Conservation (phyloP, 1,140 invertebrate species). For the Drosophila santomea region DNA sequence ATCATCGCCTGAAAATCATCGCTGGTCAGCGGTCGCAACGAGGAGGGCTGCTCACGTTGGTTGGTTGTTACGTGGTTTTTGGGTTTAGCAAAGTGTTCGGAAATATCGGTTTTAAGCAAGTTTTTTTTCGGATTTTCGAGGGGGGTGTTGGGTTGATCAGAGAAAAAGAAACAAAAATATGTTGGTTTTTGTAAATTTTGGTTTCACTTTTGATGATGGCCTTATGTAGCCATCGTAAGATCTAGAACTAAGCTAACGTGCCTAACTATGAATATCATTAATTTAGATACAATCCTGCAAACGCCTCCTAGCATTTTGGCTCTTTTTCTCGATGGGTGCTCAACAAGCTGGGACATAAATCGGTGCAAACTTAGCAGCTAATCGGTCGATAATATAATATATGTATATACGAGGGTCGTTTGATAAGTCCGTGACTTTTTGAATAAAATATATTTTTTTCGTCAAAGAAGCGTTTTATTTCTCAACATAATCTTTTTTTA, state of each 20-base stretch:
- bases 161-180: slow-evolving; percentile 83
- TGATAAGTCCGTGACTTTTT: too few species aligned
- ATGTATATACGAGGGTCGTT: too few species aligned
- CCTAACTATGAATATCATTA: slow-evolving; percentile 44
- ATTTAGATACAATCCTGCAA: slow-evolving; percentile 30
- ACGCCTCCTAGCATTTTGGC: slow-evolving; percentile 7
- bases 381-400: slow-evolving; percentile 2
- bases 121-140: slow-evolving; percentile 34
- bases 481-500: too few species aligned
- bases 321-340: slow-evolving; percentile 25
- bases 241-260: slow-evolving; percentile 63
- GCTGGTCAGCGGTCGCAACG: slow-evolving; percentile 93
- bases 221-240: slow-evolving; percentile 35
- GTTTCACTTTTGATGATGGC: slow-evolving; percentile 54
- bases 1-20: slow-evolving; percentile 97
- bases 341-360: slow-evolving; percentile 28
- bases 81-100: slow-evolving; percentile 53
- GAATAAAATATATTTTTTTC: too few species aligned
- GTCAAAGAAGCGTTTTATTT: too few species aligned
- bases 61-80: slow-evolving; percentile 14
- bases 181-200: slow-evolving; percentile 76
- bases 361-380: slow-evolving; percentile 30
- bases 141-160: slow-evolving; percentile 48
- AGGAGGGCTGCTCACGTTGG: slow-evolving; percentile 77
- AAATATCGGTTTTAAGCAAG: slow-evolving; percentile 57